Evolutionary conservation across 1,140 invertebrate species (phyloP).

Genomic region (Drosophila mayri): DNA sequence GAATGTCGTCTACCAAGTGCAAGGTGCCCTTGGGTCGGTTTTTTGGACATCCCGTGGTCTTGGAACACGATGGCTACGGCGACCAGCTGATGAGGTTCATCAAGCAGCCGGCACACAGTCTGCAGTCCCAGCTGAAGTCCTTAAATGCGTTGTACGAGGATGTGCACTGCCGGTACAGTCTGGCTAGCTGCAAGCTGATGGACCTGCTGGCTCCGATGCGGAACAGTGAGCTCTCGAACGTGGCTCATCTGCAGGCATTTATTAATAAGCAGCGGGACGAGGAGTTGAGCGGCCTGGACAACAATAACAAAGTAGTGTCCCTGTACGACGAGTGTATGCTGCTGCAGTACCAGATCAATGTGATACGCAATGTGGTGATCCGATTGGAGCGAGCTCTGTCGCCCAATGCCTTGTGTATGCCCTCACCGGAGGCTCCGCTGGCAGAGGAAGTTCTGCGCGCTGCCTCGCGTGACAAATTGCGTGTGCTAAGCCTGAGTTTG

Average conservation of each 20-base stretch:
- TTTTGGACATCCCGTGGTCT: conserved; percentile 94
- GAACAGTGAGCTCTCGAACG: conserved; percentile 91
- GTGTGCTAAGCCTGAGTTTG: conserved; percentile 91
- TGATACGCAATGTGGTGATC: conserved; percentile 90
- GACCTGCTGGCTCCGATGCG: conserved; percentile 91
- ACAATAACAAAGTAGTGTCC: conserved; percentile 89
- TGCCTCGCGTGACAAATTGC: conserved; percentile 91
- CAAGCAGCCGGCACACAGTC: conserved; percentile 56
- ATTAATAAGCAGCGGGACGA: conserved; percentile 89
- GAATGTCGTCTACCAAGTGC: conserved; percentile 94
- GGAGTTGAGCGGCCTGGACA: conserved; percentile 86
- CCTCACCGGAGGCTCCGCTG: not conserved
- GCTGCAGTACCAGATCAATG: conserved; percentile 92
- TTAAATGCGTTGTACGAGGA: conserved; percentile 88
- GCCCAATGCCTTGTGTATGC: conserved; percentile 15
- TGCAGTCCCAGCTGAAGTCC: conserved; percentile 76
- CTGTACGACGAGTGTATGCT: conserved; percentile 94
- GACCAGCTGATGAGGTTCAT: conserved; percentile 84
- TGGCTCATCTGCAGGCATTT: conserved; percentile 92
- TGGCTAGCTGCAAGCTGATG: conserved; percentile 93
- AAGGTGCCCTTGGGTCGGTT: conserved; percentile 96
- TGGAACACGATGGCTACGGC: conserved; percentile 89
- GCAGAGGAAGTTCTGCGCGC: conserved; percentile 85
- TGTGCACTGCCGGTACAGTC: conserved; percentile 92
- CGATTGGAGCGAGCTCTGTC: conserved; percentile 87